phyloP scores from a whole-genome alignment of 2,797 vertebrate genomes.

The Hylomyscus alleni region DNA sequence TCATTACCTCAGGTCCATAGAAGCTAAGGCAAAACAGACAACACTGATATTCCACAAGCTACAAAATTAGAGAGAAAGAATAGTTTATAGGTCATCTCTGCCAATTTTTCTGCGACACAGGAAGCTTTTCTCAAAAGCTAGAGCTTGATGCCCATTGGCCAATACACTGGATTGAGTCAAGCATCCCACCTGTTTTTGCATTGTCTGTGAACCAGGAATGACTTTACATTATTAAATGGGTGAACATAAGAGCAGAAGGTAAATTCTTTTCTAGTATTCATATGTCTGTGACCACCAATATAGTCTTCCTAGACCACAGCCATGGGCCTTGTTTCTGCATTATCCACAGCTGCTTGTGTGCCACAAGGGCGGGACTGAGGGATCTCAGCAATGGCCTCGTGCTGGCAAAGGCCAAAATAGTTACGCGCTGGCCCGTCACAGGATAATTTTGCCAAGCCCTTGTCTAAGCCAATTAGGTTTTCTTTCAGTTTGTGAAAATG shows the following conservation, averaged over 20 bases:
- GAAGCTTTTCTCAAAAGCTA: background rate
- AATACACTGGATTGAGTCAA: background rate
- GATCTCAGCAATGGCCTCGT: background rate
- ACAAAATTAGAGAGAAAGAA: slow-evolving; percentile 35
- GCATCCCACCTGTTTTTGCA: background rate
- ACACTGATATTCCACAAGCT: slow-evolving; percentile 17
- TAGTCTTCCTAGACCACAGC: background rate
- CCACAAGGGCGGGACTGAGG: background rate
- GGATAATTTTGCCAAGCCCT: slow-evolving; percentile 60
- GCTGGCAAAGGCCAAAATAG: slow-evolving; percentile 39
- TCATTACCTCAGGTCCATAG: background rate
- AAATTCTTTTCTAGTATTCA: background rate
- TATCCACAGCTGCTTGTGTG: background rate
- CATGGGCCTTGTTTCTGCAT: background rate
- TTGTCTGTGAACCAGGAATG: background rate
- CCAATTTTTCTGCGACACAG: background rate
- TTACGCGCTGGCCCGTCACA: slow-evolving; percentile 43
- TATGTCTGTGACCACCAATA: background rate
- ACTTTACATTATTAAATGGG: background rate
- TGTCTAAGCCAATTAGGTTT: slow-evolving; percentile 68
- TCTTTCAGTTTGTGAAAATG: slow-evolving; percentile 69
- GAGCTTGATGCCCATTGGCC: background rate
- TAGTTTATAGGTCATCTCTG: background rate
- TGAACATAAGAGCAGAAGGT: slow-evolving; percentile 15
- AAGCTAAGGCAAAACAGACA: slow-evolving; percentile 68